Evolutionary conservation across 2,888 invertebrate genomes (phyloP).

Genomic region (Apodemia zela): DNA sequence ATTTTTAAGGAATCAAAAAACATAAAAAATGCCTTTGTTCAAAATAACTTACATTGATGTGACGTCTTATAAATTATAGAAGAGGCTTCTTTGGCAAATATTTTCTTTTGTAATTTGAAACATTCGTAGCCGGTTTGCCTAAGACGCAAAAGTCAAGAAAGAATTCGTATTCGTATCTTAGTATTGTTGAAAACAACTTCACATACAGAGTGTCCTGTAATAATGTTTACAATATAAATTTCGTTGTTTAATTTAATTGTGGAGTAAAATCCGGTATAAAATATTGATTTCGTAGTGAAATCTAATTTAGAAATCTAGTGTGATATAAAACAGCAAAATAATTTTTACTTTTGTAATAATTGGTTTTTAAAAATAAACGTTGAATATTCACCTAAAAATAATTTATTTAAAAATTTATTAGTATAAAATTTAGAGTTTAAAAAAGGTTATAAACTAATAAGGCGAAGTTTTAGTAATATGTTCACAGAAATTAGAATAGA

Average conservation of each 20-base stretch:
- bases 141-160: constrained; percentile 2
- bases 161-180: neutral
- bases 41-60: constrained; percentile 5
- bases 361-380: too few relatives aligned
- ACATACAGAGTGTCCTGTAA: neutral
- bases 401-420: too few relatives aligned
- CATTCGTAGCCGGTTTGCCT: neutral
- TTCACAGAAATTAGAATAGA: too few relatives aligned
- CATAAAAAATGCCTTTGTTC: constrained; percentile 21
- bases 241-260: neutral
- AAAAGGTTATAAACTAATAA: too few relatives aligned
- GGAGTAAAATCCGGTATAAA: neutral
- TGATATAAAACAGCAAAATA: too few relatives aligned
- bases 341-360: too few relatives aligned
- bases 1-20: constrained; percentile 41
- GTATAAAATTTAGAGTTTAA: too few relatives aligned
- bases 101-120: constrained; percentile 17
- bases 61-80: constrained; percentile 5
- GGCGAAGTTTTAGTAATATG: too few relatives aligned
- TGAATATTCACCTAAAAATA: too few relatives aligned
- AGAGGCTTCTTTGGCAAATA: constrained; percentile 14
- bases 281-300: neutral
- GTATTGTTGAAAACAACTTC: neutral
- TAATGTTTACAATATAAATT: neutral
- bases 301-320: too few relatives aligned